Evolutionary conservation across 1,140 invertebrate genomes (phyloP).

Genomic region (Pseudomyrmex flavicornis): DNA sequence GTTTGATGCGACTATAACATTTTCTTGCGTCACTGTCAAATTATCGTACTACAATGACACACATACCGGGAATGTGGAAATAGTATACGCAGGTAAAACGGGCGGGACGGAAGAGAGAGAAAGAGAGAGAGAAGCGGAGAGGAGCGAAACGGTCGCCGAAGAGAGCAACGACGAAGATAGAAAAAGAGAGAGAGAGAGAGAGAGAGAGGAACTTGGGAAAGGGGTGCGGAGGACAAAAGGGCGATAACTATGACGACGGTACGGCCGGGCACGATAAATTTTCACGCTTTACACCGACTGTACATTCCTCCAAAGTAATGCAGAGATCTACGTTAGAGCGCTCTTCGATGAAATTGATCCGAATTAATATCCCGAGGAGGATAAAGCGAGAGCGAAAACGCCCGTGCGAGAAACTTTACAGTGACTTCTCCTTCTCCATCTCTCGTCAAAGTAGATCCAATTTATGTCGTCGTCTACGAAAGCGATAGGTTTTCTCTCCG

Average conservation of each 20-base stretch:
- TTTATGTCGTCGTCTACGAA: conserved; percentile 27
- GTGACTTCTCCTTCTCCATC: too few species aligned
- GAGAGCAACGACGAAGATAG: conserved; percentile 10
- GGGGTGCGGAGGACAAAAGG: conserved; percentile 48
- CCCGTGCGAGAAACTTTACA: conserved; percentile 21
- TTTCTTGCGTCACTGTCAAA: conserved; percentile 55
- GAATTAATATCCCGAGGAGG: conserved; percentile 20
- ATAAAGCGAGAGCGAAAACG: background rate
- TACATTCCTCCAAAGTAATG: conserved; percentile 28
- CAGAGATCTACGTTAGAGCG: conserved; percentile 21
- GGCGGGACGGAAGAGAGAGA: conserved; percentile 2
- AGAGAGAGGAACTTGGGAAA: conserved; percentile 40
- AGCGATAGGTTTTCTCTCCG: conserved; percentile 37
- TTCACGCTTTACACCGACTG: conserved; percentile 39
- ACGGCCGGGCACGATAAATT: conserved; percentile 50
- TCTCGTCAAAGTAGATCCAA: conserved; percentile 27
- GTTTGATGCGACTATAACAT: conserved; percentile 27
- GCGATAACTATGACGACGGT: conserved; percentile 38
- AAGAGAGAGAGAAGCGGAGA: background rate
- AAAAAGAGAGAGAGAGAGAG: background rate
- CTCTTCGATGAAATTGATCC: conserved; percentile 44
- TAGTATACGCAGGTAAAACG: conserved; percentile 49
- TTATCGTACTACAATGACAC: conserved; percentile 47
- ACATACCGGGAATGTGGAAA: conserved; percentile 57
- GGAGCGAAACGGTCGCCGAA: background rate